Percentiles rank a stretch among this genome's conserved stretches.
phyloP scores from a whole-genome alignment of 2,888 invertebrate species.

The Strigamia crassipes region DNA sequence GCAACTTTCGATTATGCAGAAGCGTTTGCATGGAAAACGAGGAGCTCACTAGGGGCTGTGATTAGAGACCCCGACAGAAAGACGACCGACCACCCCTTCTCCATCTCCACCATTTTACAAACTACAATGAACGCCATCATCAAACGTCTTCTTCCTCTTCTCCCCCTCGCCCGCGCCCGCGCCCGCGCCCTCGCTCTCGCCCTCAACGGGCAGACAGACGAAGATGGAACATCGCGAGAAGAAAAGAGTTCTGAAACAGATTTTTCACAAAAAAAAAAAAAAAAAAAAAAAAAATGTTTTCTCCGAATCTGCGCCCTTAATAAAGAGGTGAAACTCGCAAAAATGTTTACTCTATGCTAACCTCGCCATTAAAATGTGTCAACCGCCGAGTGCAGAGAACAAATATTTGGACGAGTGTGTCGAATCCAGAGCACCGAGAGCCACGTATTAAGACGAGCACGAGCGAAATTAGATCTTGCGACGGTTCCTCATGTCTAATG shows the following conservation, averaged over 20 bases:
- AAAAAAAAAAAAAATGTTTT: no score
- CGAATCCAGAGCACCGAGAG: neutral
- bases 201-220: neutral
- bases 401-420: no score
- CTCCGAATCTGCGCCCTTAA: neutral
- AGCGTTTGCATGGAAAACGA: slow-evolving; percentile 4
- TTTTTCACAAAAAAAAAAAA: no score
- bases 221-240: neutral
- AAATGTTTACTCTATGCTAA: neutral
- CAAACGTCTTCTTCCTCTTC: neutral
- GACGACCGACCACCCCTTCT: neutral
- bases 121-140: neutral
- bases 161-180: no score
- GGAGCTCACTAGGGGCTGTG: neutral
- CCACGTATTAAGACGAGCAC: neutral
- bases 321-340: neutral
- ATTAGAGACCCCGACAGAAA: neutral
- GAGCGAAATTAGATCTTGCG: neutral
- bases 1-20: slow-evolving; percentile 10
- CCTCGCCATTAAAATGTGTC: neutral
- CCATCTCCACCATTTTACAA: neutral
- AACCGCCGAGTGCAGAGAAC: neutral
- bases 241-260: neutral
- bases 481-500: neutral
- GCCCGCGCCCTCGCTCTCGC: no score